Evolutionary conservation across 2,888 invertebrate species (phyloP).

Genomic region (Drosophila mimica): DNA sequence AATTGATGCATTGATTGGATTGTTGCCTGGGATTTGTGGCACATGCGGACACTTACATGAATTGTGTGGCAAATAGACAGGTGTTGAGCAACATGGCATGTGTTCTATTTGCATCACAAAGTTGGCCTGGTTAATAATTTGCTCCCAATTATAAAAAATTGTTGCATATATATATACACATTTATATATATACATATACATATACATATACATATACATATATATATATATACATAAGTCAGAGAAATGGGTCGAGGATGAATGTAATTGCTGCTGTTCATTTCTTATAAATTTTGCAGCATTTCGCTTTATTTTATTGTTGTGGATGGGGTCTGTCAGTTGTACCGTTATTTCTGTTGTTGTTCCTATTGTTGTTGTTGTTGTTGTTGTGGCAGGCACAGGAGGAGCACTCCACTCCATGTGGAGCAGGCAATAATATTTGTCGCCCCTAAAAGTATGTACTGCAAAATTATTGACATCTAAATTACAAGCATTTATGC

Average conservation of each 20-base stretch:
- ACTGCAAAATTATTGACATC: constrained; percentile 76
- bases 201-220: background rate
- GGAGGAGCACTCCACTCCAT: constrained; percentile 31
- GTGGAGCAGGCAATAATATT: constrained; percentile 63
- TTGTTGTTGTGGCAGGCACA: constrained; percentile 18
- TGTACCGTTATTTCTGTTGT: background rate
- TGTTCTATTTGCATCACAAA: background rate
- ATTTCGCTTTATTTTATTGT: constrained; percentile 43
- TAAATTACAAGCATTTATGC: constrained; percentile 62
- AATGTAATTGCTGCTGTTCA: constrained; percentile 43
- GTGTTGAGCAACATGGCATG: background rate
- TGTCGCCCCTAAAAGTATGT: constrained; percentile 60
- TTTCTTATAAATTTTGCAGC: constrained; percentile 55
- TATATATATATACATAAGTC: background rate
- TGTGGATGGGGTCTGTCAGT: constrained; percentile 19
- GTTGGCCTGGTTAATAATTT: background rate
- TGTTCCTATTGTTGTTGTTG: constrained; percentile 9
- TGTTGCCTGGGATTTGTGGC: background rate
- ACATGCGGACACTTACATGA: background rate
- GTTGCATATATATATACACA: background rate
- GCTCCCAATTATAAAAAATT: background rate
- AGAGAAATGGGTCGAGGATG: background rate
- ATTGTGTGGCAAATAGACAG: background rate
- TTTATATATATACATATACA: background rate
- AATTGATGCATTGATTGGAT: background rate